These are phyloP conservation scores for Chrysomallon squamiferum DNA, from an alignment of 1,140 invertebrate species.

Conservation along the genomic window DNA sequence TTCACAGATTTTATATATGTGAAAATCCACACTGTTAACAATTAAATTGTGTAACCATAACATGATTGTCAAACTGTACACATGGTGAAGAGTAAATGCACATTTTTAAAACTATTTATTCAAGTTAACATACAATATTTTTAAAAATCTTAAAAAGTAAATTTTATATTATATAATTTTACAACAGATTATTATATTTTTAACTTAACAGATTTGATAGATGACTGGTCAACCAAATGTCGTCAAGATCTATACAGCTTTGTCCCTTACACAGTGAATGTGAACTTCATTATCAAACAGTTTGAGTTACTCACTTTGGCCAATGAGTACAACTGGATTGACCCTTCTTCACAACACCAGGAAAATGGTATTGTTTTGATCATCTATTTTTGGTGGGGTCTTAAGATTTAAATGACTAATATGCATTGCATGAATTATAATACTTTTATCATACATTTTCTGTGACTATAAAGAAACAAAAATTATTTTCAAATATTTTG, in stretches of 20 bases:
- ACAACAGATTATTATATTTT: too few species aligned
- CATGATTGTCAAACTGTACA: too few species aligned
- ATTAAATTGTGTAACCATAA: too few species aligned
- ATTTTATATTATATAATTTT: too few species aligned
- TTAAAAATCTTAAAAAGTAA: too few species aligned
- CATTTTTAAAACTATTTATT: too few species aligned
- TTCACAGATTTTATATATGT: too few species aligned
- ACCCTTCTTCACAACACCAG: slow-evolving; percentile 80
- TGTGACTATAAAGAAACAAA: neutral
- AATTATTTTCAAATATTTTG: neutral
- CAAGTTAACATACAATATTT: too few species aligned
- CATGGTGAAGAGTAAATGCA: too few species aligned
- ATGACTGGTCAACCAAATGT: slow-evolving; percentile 93
- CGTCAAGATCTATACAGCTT: slow-evolving; percentile 90
- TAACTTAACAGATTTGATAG: slow-evolving; percentile 81
- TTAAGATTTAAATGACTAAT: too few species aligned
- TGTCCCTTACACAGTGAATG: slow-evolving; percentile 96
- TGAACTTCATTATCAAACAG: slow-evolving; percentile 84
- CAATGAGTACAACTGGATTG: slow-evolving; percentile 99
- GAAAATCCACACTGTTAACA: too few species aligned
- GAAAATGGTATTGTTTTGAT: slow-evolving; percentile 79
- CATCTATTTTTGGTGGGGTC: too few species aligned
- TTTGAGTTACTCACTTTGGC: slow-evolving; percentile 94
- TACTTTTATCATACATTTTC: neutral
- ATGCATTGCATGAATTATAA: neutral